phyloP scores from a whole-genome alignment of 2,113 vertebrate species.

The Tringa solitaria region DNA sequence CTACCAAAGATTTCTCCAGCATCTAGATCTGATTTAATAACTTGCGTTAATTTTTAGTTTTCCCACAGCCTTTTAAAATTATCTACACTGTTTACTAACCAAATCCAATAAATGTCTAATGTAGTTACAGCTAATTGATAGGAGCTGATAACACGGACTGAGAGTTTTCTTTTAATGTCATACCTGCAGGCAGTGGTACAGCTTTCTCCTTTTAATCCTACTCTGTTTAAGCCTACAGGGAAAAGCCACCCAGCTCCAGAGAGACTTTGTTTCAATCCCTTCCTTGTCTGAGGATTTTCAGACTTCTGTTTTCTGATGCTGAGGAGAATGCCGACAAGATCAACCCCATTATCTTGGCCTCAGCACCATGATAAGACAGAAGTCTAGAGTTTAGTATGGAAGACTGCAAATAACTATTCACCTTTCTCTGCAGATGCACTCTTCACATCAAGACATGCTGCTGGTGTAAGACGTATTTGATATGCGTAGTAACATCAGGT shows the following conservation, averaged over 20 bases:
- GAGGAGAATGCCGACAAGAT: not conserved
- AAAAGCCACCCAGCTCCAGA: not conserved
- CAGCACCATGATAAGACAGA: not conserved
- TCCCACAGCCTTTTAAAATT: not conserved
- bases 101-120: not conserved
- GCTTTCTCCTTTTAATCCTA: not conserved
- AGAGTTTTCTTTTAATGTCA: not conserved
- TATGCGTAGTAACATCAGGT: not conserved
- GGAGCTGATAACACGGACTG: not conserved
- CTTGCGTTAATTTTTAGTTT: not conserved
- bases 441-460: not conserved
- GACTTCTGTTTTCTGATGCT: not conserved
- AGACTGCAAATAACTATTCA: not conserved
- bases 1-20: not conserved
- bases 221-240: not conserved
- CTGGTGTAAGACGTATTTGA: not conserved
- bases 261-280: not conserved
- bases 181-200: not conserved
- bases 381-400: not conserved
- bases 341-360: not conserved
- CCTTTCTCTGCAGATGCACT: not conserved
- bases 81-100: not conserved
- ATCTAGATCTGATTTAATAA: not conserved
- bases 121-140: not conserved
- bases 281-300: not conserved